Base-by-base conservation (phyloP, 2,113 vertebrate genomes). In the Erythrocercus mccallii region DNA sequence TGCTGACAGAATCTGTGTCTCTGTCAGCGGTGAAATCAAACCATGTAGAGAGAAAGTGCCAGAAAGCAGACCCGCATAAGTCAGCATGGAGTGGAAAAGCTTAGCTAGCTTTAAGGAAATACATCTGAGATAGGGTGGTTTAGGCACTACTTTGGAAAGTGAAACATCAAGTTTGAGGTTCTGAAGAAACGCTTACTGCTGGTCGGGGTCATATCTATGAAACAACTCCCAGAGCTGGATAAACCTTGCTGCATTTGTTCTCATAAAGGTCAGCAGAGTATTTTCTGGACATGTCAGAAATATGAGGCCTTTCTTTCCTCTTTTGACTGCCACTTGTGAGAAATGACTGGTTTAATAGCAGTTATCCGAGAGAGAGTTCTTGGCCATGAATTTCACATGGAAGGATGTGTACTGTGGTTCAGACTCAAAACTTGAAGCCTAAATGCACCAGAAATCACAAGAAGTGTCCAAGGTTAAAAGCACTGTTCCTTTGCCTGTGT, bases 21-120 rank as follows among this genome's bases (percentile, higher is more conserved):
- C 79, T 86, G 33, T 35, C 68, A 74, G 50, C 33, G 81, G 76
- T 38, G 62, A 96, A 92, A 92, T 94, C 54, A 92, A 93, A 86
- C 40, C 68, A 86, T 0, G 0, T 80, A 18, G 23, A 77, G 44
- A 80, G 58, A 94, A 94, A 90, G 57, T 85, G 33, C 47, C 81
- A 90, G 81, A 78, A 77, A 88, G n/a, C 25, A 86, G 57, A 68
- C 68, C 8, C 37, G 42, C 50, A 58, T 48, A 66, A 86, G 22
- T 77, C 3, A 16, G 25, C 31, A 58, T 16, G 45, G 71, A 81
- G 42, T 83, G 76, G 68, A 90, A 95, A 95, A 92, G 86, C 54
- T 86, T 88, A 77, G 50, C 50, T 90, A 47, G 14, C 23, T 93
- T 25, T 58, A 64, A 82, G 71, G 85, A 95, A 92, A 77, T 44